Base-by-base conservation (phyloP, 1,140 invertebrate genomes). In the Brachionus angularis region DNA sequence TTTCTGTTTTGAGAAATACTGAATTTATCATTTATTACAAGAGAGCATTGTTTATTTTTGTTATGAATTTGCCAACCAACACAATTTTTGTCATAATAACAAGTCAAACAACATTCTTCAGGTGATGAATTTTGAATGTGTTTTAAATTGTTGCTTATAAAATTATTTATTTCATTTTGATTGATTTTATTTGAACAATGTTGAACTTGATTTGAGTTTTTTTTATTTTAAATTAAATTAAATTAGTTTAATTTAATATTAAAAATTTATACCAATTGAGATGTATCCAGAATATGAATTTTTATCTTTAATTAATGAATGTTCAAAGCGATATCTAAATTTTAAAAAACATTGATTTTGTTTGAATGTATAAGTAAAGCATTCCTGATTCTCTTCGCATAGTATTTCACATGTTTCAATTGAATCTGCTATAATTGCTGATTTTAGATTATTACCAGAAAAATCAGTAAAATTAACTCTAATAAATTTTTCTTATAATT, bases 71-170 rank as follows among this genome's bases (percentile, higher is more conserved):
- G 33, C 53, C 53, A 58, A 23, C 16, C 10, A 23, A 29, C 1
- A 21, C 53, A 58, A 10, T 58, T 33, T 7, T 58, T 23, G 21
- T 36, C 25, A n/a, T 39, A 58, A 25, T 58, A 58, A 25, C 53
- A 58, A 23, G 34, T 39, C 53, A 58, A 14, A 14, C 53, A 58
- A 25, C 53, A 58, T 39, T 58, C 53, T 23, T 58, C 33, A 23
- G 53, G 53, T 0, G 33, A 14, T n/a, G 53, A 58, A 14, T 36
- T 58, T 14, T 8, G 21, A 3, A 58, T 58, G 25, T 18, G 18
- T 39, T 36, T 58, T 18, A 21, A 23, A 12, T 4, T 42, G 25
- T 58, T 58, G 25, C 18, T 36, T 1, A 23, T 14, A 39, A 25
- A 58, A 23, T 58, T n/a, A 42, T 23, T 36, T 4, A 16, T 18